Base-by-base conservation (phyloP, 1,140 invertebrate species). In the Caerostris darwini region DNA sequence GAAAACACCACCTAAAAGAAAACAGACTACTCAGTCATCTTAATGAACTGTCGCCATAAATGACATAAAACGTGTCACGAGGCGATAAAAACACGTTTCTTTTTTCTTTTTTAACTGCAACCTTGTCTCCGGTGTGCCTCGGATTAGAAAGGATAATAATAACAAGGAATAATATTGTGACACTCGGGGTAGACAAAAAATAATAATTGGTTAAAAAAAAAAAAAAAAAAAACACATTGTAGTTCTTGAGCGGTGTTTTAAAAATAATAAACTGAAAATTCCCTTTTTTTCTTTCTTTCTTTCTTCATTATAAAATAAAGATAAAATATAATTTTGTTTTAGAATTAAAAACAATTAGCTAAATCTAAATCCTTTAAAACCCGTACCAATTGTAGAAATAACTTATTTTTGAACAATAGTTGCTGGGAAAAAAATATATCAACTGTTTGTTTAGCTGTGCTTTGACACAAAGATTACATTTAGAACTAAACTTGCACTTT, bases 1-100 rank as follows among this genome's bases (percentile, higher is more conserved):
- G 10, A 61, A 61, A 77, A n/a, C n/a, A 19, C 14, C 14, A 10
- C 56, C n/a, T 12, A 53, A 77, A 58, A 93, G 64, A 59, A 71
- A 69, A 59, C 83, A 58, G 8, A 7, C 64, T 77, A 87, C 83
- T 93, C 83, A 19, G 92, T 93, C 92, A 93, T 93, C 83, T 71
- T 93, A 93, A 93, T 93, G 92, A 93, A 93, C 92, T 93, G 92
- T 93, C 92, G 61, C 92, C 82, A 71, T 17, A 61, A 93, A 34
- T 93, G 92, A 93, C 92, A 82, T 50, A 77, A 71, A 59, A 93
- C 57, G 53, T 93, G 92, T 87, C 92, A 93, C 5, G 67, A 87
- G 59, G 90, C 50, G 58, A 77, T 85, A 85, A 83, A 92, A 85
- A 92, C 90, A 91, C 56, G 59, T 82, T 91, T 34, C 34, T 34